Percentiles rank a stretch among this genome's conserved stretches.
Conservation (phyloP, 1,140 invertebrate genomes). For the Brachionus plicatilis region DNA sequence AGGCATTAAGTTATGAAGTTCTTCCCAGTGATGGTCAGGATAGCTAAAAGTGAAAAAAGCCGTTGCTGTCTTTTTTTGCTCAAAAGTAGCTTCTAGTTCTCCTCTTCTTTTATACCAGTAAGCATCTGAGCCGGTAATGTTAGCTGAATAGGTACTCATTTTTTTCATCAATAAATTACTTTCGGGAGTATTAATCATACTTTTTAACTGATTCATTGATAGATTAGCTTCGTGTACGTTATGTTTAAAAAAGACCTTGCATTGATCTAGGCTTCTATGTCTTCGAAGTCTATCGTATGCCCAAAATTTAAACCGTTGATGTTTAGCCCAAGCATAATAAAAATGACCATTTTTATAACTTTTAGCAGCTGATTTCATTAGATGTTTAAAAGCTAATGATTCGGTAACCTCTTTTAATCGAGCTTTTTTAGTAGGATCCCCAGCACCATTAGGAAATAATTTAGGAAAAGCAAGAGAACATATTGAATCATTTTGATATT, state of each 20-base stretch:
- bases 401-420: not conserved
- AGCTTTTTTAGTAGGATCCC: not conserved
- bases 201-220: not conserved
- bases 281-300: not conserved
- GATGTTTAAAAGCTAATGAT: not conserved
- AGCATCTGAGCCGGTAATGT: not conserved
- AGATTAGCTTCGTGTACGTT: not conserved
- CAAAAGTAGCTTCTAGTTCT: not conserved
- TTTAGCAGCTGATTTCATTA: not conserved
- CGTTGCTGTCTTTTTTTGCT: not conserved
- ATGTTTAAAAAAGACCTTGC: not conserved
- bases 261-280: not conserved
- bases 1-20: constrained; percentile 4
- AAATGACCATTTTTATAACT: not conserved
- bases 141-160: not conserved
- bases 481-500: not conserved
- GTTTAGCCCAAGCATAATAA: not conserved
- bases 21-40: not conserved
- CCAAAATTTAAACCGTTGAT: not conserved
- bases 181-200: not conserved
- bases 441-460: not conserved
- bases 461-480: not conserved
- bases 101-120: constrained; percentile 1
- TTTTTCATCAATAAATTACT: not conserved
- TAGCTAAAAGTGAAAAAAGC: constrained; percentile 10